A percentile compares a stretch with the other conserved stretches of the same genome.
phyloP scores from a whole-genome alignment of 2,888 invertebrate species.

The Brachyptera putata region DNA sequence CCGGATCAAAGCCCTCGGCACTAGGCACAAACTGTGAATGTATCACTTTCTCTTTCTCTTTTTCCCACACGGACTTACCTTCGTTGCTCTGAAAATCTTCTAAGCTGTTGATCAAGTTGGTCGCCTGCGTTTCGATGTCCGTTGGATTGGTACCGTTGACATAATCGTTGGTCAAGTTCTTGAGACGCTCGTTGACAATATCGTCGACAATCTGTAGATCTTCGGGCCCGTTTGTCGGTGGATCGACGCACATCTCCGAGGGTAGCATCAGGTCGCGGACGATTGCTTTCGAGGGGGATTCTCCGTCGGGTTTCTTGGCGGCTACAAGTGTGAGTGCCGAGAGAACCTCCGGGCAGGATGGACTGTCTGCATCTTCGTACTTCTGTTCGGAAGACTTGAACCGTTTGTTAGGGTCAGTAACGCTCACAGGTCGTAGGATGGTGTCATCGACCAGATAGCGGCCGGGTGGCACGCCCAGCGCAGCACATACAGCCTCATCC shows the following conservation, averaged over 20 bases:
- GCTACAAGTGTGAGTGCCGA: constrained; percentile 41
- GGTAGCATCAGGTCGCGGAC: background rate
- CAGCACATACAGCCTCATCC: constrained; percentile 26
- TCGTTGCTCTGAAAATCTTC: constrained; percentile 16
- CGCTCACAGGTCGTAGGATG: constrained; percentile 4
- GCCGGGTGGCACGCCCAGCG: constrained; percentile 25
- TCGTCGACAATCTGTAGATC: constrained; percentile 28
- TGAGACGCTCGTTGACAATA: constrained; percentile 30
- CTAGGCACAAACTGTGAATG: too few species aligned
- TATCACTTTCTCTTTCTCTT: background rate
- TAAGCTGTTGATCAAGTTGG: constrained; percentile 20
- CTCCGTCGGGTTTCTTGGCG: background rate
- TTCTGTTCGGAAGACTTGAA: constrained; percentile 36
- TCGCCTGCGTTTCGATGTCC: background rate
- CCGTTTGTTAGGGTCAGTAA: constrained; percentile 40
- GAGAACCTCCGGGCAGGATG: constrained; percentile 40
- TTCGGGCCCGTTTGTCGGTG: background rate
- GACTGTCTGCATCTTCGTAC: background rate
- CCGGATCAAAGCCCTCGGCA: constrained; percentile 22
- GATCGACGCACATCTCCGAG: background rate
- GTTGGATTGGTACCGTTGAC: background rate
- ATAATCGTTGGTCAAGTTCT: constrained; percentile 23
- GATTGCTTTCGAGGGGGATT: background rate
- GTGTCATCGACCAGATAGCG: constrained; percentile 27
- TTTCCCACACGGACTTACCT: constrained; percentile 9